These are phyloP conservation scores for Macrophya annulata DNA, from an alignment of 2,888 invertebrate genomes.

Conservation along the genomic window DNA sequence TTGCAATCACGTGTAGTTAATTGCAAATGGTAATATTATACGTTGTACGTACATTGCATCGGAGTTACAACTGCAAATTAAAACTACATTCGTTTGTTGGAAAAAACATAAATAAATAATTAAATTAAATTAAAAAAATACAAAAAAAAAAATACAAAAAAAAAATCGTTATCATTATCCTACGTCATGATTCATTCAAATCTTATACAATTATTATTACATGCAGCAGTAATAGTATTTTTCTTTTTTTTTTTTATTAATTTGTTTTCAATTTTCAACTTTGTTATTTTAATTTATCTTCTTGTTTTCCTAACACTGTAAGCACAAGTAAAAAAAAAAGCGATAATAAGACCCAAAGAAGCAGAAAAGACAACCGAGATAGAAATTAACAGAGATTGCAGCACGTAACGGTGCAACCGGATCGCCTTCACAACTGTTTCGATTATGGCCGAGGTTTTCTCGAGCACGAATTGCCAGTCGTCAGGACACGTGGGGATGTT, in stretches of 20 bases:
- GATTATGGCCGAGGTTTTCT: constrained; percentile 30
- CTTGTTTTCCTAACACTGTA: background rate
- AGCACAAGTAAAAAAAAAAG: background rate
- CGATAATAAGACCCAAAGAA: background rate
- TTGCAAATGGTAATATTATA: constrained; percentile 8
- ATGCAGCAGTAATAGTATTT: background rate
- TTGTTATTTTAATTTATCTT: background rate
- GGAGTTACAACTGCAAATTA: background rate
- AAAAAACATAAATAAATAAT: background rate
- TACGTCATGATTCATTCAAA: background rate
- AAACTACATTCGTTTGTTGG: background rate
- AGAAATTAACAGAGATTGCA: background rate
- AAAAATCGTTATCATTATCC: background rate
- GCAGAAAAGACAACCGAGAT: background rate
- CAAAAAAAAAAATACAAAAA: background rate
- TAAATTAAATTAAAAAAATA: too few relatives aligned
- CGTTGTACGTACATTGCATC: background rate
- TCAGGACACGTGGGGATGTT: background rate
- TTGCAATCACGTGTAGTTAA: constrained; percentile 45
- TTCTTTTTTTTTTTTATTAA: background rate
- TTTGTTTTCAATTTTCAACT: too few relatives aligned
- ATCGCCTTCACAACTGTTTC: constrained; percentile 45
- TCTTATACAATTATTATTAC: background rate
- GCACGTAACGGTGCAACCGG: constrained; percentile 47
- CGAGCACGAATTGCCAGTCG: constrained; percentile 29